These are phyloP conservation scores for Diabrotica balteata DNA, from an alignment of 2,888 invertebrate genomes.

Conservation along the genomic window DNA sequence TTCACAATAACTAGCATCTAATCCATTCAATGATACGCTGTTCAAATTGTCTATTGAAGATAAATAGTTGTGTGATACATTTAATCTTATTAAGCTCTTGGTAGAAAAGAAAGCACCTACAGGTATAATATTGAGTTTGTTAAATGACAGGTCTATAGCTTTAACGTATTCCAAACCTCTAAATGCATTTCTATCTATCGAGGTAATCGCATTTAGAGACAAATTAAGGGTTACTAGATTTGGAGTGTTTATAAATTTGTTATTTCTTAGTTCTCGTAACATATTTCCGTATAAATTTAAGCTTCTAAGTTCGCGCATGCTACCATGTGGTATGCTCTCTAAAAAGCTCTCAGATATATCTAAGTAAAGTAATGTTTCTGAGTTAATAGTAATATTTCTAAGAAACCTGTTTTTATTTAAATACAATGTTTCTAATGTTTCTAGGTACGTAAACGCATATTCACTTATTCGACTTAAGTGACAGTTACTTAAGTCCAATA, in stretches of 20 bases:
- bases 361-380: conserved; percentile 64
- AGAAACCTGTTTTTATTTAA: conserved; percentile 69
- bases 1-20: conserved; percentile 74
- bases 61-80: conserved; percentile 72
- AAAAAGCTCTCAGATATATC: conserved; percentile 71
- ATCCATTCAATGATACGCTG: conserved; percentile 65
- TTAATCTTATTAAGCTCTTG: conserved; percentile 67
- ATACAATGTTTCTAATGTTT: conserved; percentile 67
- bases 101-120: conserved; percentile 68
- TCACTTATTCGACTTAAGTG: conserved; percentile 63
- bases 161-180: conserved; percentile 65
- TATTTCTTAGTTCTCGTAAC: conserved; percentile 65
- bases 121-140: conserved; percentile 69
- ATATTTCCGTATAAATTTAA: conserved; percentile 70
- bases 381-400: conserved; percentile 59
- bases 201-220: conserved; percentile 71
- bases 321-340: conserved; percentile 66
- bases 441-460: conserved; percentile 66
- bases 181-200: conserved; percentile 69
- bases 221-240: conserved; percentile 69
- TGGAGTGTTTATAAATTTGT: conserved; percentile 69
- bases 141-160: conserved; percentile 73
- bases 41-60: conserved; percentile 66
- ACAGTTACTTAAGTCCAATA: conserved; percentile 68
- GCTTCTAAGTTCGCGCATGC: conserved; percentile 68